phyloP scores from a whole-genome alignment of 2,888 invertebrate genomes.

The Philereme vetulata region DNA sequence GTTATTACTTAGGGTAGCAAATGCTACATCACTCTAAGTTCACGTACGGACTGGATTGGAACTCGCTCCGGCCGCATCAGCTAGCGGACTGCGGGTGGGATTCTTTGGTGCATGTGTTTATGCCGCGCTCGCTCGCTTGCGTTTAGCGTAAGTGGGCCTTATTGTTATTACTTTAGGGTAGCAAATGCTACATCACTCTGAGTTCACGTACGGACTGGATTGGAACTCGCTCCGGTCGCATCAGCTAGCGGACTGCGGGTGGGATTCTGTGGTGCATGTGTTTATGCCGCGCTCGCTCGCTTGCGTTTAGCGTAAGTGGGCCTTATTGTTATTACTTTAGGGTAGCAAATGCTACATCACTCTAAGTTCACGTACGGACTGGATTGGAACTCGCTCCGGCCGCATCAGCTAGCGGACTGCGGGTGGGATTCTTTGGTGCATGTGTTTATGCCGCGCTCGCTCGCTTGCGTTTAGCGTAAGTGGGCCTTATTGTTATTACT shows the following conservation, averaged over 20 bases:
- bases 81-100: conserved; percentile 95
- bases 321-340: too few species aligned
- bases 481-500: conserved; percentile 1
- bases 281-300: conserved; percentile 39
- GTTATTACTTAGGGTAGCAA: too few species aligned
- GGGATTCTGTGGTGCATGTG: background rate
- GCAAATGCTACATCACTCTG: conserved; percentile 57
- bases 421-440: conserved; percentile 93
- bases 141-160: conserved; percentile 22
- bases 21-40: conserved; percentile 94
- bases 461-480: conserved; percentile 51
- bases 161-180: background rate
- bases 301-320: too few species aligned
- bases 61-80: conserved; percentile 87
- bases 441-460: conserved; percentile 86
- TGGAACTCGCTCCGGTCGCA: background rate
- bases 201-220: conserved; percentile 87
- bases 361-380: conserved; percentile 94
- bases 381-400: conserved; percentile 89
- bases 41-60: conserved; percentile 94
- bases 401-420: conserved; percentile 91
- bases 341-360: too few species aligned
- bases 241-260: conserved; percentile 56
- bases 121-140: conserved; percentile 79
- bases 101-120: conserved; percentile 89